Evolutionary conservation across 2,888 invertebrate species (phyloP), one percentile per base, ranked within the genome.

Genomic region (Meganola albula): DNA sequence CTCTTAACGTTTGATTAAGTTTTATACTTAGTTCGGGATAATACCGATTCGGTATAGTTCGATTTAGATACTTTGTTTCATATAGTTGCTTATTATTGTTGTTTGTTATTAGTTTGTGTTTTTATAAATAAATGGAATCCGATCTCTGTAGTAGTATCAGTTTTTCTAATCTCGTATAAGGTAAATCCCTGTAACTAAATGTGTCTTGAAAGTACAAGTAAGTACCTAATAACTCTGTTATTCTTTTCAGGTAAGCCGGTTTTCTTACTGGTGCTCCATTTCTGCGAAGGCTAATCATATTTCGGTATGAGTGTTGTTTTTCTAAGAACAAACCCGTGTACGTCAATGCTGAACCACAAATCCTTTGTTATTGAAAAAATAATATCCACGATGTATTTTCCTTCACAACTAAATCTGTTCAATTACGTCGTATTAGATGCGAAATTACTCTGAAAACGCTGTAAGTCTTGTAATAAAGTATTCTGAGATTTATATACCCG

Each of bases 231-330:
- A 38, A 27, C 35, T 33, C 26, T 34, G 37, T 37, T 44, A 45
- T 48, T 52, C 52, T 44, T 54, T 47, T 12, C 72, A 74, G 73
- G 74, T 74, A 70, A 72, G 72, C 51, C 44, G 51, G 40, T 58
- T 57, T 62, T 59, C 58, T 42, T 37, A 45, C 34, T 34, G n/a
- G n/a, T n/a, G n/a, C 39, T 47, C 44, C 45, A 36, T 54, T 50
- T 46, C 54, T 34, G 32, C 42, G 43, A 48, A 53, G 46, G 34
- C 31, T n/a, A 38, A 40, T 48, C 55, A 50, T 60, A 58, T 50
- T n/a, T n/a, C n/a, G n/a, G n/a, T n/a, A n/a, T 37, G 44, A 28
- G 41, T 40, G 67, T 63, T 58, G 64, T 64, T 59, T 48, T 40
- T 24, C 37, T 37, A 42, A 56, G 13, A 53, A 56, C 52, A 53